Evolutionary conservation across 2,797 vertebrate genomes (phyloP).

Genomic region (Coreius guichenoti): DNA sequence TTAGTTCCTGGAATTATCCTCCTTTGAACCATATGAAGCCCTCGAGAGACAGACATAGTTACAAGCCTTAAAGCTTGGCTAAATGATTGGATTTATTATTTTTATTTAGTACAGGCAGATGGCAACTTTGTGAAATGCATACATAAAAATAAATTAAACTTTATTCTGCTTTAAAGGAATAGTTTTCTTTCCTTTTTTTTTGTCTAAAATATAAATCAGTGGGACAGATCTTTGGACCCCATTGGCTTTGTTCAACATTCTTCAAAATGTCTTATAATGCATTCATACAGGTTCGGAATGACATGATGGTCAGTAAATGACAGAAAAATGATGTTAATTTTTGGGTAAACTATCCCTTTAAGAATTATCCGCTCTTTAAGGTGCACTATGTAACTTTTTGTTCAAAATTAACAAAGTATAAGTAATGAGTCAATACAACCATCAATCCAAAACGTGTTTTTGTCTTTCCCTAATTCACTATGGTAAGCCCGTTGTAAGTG

Average conservation of each 20-base stretch:
- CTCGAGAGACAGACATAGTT: background rate
- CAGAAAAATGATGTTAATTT: background rate
- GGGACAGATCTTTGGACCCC: background rate
- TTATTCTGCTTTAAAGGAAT: background rate
- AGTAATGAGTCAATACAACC: too few relatives aligned
- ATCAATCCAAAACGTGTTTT: too few relatives aligned
- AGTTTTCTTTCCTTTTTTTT: too few relatives aligned
- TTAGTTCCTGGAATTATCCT: slow-evolving; percentile 2
- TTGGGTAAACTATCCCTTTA: background rate
- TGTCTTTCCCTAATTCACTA: too few relatives aligned
- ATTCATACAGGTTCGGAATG: background rate
- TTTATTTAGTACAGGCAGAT: background rate
- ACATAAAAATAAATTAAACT: background rate
- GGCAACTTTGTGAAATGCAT: background rate
- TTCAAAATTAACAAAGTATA: too few relatives aligned
- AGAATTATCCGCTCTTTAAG: background rate
- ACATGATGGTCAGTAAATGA: background rate
- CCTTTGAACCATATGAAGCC: slow-evolving; percentile 11
- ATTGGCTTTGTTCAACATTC: background rate
- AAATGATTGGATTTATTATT: background rate
- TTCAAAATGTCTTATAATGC: background rate
- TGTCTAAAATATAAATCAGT: background rate
- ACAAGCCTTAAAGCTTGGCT: background rate
- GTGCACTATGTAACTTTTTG: too few relatives aligned
- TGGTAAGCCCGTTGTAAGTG: too few relatives aligned